Base-by-base conservation (phyloP, 2,797 vertebrate species). In the Chelonia mydas region DNA sequence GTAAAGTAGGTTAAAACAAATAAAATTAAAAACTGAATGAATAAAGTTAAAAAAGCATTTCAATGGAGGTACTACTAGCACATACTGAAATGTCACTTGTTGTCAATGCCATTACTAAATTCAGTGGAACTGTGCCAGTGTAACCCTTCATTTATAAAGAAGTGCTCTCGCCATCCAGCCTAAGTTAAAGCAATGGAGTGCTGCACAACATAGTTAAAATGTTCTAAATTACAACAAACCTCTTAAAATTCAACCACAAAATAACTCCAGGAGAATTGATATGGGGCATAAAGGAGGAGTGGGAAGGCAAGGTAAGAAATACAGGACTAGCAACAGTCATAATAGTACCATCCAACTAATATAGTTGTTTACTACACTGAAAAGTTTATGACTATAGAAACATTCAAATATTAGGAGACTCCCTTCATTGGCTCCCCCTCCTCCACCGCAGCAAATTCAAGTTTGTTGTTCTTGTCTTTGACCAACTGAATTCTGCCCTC, bases 131-230 rank as follows among this genome's bases (percentile, higher is more conserved):
- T 84, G 93, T 5, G 25, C 51, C 88, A 93, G 68, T 90, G 86
- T 95, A 92, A 96, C 92, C 50, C 51, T 41, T 51, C 81, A 81
- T 81, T 81, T 49, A 61, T 31, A 97, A 96, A 96, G 89, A 92
- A 23, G 94, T 81, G 92, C 94, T 97, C 96, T 97, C 94, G 94
- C 83, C 95, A 91, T 95, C 83, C 0, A 0, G 90, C 37, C 47
- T 93, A 68, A 84, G 84, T 78, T 95, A 90, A 84, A 92, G 90
- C 88, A 97, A 90, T 77, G 88, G 93, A 93, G 78, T 13, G 2
- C 49, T 94, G 88, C 93, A 94, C 96, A 97, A 94, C 96, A 87
- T 96, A 94, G 95, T 91, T 93, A 96, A 94, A 87, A 92, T 89
- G 86, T 94, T 93, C 23, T 74, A 84, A 87, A 96, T 96, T 96